A percentile compares a stretch with the other conserved stretches of the same genome.
phyloP scores from a whole-genome alignment of 2,797 vertebrate species.

The Mormyrus proboscirostris region DNA sequence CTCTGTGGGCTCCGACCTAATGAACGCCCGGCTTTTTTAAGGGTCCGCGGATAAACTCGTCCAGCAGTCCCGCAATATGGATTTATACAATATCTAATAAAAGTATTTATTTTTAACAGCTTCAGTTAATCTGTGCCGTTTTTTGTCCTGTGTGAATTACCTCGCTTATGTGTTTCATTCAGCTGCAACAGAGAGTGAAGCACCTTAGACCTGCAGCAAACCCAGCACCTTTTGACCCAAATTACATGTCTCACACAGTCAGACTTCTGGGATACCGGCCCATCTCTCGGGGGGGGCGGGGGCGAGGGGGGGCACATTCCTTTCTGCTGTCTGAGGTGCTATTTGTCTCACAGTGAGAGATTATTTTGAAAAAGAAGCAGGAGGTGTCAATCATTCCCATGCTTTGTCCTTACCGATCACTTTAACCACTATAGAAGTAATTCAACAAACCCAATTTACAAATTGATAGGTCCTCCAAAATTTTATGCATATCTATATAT shows the following conservation, averaged over 20 bases:
- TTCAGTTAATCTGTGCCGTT: neutral
- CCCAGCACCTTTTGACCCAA: neutral
- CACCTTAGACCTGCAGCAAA: neutral
- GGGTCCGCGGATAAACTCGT: neutral
- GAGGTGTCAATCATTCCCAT: neutral
- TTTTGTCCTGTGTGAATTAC: neutral
- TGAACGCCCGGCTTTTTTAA: neutral
- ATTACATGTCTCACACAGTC: neutral
- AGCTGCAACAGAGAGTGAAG: neutral
- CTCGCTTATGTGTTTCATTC: neutral
- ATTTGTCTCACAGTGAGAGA: neutral
- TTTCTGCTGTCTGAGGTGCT: constrained; percentile 14
- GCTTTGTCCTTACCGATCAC: neutral
- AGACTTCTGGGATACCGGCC: neutral
- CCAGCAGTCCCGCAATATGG: neutral
- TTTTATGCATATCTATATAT: neutral
- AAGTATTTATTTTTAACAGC: neutral
- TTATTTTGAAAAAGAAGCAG: constrained; percentile 2
- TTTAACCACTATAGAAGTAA: neutral
- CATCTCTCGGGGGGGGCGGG: neutral
- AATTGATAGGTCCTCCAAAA: neutral
- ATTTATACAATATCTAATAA: neutral
- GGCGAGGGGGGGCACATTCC: constrained; percentile 9
- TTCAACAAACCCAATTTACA: neutral
- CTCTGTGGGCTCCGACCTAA: neutral